Conservation (phyloP, 2,113 vertebrate genomes). For the Propithecus coquereli region DNA sequence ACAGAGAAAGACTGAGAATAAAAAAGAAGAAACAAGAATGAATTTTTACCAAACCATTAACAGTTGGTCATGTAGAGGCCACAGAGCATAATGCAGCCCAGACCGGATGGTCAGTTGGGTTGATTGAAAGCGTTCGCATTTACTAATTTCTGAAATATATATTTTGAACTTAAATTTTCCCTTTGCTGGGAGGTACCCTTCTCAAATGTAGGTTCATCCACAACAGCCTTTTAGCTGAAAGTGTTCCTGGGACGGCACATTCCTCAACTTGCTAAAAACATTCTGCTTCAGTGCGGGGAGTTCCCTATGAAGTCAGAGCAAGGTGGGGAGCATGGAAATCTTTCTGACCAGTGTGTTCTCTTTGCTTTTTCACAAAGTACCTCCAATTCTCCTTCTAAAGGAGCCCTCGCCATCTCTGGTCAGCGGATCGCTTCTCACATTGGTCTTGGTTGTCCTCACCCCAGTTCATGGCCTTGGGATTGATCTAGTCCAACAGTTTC, state of each 20-base stretch:
- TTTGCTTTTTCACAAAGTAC: background rate
- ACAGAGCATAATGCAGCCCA: background rate
- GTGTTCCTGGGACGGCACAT: background rate
- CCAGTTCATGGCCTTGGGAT: background rate
- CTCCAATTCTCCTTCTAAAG: background rate
- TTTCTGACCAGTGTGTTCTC: background rate
- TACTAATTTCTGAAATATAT: background rate
- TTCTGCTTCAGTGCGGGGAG: background rate
- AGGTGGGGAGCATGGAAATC: background rate
- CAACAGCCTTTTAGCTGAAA: background rate
- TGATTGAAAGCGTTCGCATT: background rate
- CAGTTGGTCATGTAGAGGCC: too few relatives aligned
- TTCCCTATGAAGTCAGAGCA: background rate
- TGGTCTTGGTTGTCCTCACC: background rate
- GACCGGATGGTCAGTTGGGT: background rate
- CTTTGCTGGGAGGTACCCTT: background rate
- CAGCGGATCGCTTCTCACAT: background rate
- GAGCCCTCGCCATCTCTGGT: background rate
- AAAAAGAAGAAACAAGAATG: background rate
- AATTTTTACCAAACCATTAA: background rate
- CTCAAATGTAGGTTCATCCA: background rate
- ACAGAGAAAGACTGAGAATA: background rate
- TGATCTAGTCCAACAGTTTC: background rate
- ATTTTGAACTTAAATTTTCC: background rate
- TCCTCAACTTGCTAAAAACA: background rate